Evolutionary conservation across 2,797 vertebrate species (phyloP).

Genomic region (Pachyuromys duprasi): DNA sequence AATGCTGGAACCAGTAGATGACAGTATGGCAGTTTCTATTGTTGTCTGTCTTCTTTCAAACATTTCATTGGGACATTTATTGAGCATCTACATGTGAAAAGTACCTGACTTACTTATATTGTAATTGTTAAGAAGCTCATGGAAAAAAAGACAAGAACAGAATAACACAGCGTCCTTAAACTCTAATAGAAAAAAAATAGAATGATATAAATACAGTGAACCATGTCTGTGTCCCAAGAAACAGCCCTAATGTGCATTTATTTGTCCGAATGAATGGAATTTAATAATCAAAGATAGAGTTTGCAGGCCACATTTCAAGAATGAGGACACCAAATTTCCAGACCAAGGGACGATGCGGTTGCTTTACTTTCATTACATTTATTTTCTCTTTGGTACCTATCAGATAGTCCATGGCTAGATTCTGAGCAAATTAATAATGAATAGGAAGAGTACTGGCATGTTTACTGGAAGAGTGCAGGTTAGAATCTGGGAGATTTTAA

Average conservation of each 20-base stretch:
- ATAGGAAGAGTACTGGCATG: background rate
- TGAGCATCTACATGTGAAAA: background rate
- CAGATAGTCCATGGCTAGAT: background rate
- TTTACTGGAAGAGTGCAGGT: background rate
- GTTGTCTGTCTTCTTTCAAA: background rate
- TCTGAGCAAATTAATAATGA: slow-evolving; percentile 11
- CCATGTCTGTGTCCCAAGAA: background rate
- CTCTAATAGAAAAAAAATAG: background rate
- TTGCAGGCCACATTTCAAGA: background rate
- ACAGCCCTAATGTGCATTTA: background rate
- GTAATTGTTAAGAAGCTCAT: background rate
- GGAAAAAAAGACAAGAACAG: background rate
- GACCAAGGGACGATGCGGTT: background rate
- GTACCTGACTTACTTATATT: background rate
- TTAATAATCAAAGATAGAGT: background rate
- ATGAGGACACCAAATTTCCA: background rate
- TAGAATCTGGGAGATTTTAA: background rate
- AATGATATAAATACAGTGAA: background rate
- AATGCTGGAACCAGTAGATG: background rate
- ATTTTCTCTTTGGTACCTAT: background rate
- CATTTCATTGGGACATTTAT: background rate
- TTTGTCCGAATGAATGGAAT: background rate
- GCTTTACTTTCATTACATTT: background rate
- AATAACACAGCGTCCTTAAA: background rate
- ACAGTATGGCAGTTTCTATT: background rate